Evolutionary conservation across 2,797 vertebrate species (phyloP).

Genomic region (Danio aesculapii): DNA sequence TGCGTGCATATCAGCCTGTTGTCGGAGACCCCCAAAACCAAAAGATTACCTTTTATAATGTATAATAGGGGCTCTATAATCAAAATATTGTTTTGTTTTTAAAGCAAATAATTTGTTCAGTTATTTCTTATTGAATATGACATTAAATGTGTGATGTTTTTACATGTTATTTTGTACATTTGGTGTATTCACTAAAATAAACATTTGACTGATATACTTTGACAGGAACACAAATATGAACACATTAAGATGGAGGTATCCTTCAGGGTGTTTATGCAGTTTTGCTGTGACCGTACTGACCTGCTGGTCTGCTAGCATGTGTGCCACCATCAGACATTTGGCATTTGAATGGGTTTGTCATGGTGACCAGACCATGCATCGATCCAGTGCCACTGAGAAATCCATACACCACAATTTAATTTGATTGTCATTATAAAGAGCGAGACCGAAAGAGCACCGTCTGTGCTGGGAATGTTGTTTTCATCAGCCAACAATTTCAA

Average conservation of each 20-base stretch:
- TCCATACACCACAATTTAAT: constrained; percentile 46
- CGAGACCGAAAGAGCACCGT: constrained; percentile 16
- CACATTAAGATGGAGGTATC: background rate
- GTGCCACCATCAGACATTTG: constrained; percentile 36
- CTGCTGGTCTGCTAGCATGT: constrained; percentile 29
- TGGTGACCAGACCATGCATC: constrained; percentile 20
- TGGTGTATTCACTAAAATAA: no score
- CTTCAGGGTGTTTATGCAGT: background rate
- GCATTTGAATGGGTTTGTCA: constrained; percentile 29
- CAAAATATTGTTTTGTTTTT: no score
- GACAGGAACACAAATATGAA: background rate
- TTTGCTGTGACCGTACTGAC: constrained; percentile 20
- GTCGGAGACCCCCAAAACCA: no score
- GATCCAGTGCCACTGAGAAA: constrained; percentile 46
- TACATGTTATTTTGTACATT: no score
- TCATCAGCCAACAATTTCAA: constrained; percentile 34
- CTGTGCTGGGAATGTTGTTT: constrained; percentile 36
- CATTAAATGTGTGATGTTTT: no score
- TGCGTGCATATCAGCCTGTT: no score
- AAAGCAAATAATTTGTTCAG: no score
- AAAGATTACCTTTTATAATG: no score
- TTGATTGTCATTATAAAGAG: constrained; percentile 23
- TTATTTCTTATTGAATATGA: no score
- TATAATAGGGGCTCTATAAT: no score
- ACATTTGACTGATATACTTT: no score